Base-by-base conservation (phyloP, 2,113 vertebrate species). In the Ramphastos sulfuratus region DNA sequence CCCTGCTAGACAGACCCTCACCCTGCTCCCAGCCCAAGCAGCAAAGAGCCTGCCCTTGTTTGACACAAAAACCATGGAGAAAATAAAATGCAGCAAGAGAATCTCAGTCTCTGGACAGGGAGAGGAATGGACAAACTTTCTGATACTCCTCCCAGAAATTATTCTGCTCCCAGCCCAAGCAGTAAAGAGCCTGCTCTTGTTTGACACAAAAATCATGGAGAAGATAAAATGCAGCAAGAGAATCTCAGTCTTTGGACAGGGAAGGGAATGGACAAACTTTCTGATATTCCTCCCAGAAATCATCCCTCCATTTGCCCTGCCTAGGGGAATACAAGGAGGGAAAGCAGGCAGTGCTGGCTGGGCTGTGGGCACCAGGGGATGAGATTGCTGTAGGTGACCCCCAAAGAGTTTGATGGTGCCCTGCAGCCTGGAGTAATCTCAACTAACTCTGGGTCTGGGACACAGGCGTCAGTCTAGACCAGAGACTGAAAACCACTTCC, bases 351-450 rank as follows among this genome's bases (percentile, higher is more conserved):
- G 24, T 24, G 73, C 23, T 69, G 54, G 37, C 74, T n/a, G 63
- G 55, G 44, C 54, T 71, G 31, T 2, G 10, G 14, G 27, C n/a
- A 28, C 7, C 71, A 12, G 21, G 23, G 76, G 48, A 70, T 10
- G 46, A 1, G 1, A 30, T n/a, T 80, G 64, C 85, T 84, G 59
- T 15, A 73, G 60, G 79, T 80, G 82, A 90, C 69, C 60, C 80
- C 80, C 19, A 3, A 71, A 60, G 39, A 31, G 19, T 58, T 48
- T 0, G 0, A 37, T 1, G 2, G 56, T 1, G 1, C 39, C 33
- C 6, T 28, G 50, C n/a, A 82, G 78, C 37, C 65, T 54, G 23
- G 33, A 61, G 28, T 3, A 39, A 74, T 33, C 58, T 28, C 48
- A 71, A 23, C 64, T 74, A 8, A 39, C 35, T 19, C 67, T n/a